Conservation (phyloP, 1,140 invertebrate species). For the Heterodera carotae region DNA sequence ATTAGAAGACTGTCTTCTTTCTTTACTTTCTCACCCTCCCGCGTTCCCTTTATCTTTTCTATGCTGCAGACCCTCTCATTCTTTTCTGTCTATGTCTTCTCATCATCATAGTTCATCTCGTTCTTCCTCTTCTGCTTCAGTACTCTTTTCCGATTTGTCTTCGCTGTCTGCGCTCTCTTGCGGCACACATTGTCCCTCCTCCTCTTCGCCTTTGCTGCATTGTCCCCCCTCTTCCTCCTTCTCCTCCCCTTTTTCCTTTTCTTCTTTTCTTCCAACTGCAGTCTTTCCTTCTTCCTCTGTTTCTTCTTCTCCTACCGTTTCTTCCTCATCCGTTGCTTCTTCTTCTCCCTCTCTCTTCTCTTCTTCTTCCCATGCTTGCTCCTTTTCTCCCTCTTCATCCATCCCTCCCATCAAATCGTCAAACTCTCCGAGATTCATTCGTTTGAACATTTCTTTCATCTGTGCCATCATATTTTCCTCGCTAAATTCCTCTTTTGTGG, state of each 20-base stretch:
- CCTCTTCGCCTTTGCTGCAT: not conserved
- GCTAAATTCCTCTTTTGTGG: not conserved
- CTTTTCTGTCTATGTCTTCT: not conserved
- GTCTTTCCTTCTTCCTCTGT: not conserved
- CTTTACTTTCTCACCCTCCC: too few relatives aligned
- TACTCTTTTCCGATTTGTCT: not conserved
- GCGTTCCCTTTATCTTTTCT: not conserved
- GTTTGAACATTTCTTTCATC: not conserved
- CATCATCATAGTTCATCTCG: not conserved
- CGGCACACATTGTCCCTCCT: not conserved
- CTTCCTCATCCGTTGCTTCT: not conserved
- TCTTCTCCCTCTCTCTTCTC: not conserved
- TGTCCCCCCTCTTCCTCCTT: not conserved
- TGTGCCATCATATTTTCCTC: not conserved
- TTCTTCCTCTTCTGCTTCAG: not conserved
- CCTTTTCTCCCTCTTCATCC: not conserved
- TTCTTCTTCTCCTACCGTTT: not conserved
- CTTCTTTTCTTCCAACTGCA: not conserved
- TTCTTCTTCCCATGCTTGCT: too few relatives aligned
- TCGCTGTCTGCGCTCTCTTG: not conserved
- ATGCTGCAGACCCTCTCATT: too few relatives aligned
- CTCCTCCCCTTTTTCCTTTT: not conserved
- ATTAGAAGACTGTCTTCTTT: not conserved
- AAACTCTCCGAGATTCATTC: not conserved
- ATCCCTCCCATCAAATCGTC: not conserved